Conservation (phyloP, 2,888 invertebrate species). For the Agrotis segetum region DNA sequence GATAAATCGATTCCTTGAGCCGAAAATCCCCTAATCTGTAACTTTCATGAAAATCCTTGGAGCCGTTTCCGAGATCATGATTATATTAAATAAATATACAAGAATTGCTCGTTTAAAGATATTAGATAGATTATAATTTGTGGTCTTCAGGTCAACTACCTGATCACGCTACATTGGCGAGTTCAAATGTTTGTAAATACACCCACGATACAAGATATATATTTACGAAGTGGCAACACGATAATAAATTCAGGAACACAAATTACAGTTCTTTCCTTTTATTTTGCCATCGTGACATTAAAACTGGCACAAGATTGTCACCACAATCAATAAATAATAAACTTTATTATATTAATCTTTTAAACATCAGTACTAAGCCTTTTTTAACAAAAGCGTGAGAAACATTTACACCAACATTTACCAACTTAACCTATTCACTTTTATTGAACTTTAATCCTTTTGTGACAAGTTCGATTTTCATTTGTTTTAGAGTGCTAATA, state of each 20-base stretch:
- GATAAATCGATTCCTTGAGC: too few species aligned
- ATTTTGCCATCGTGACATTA: background rate
- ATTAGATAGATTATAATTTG: too few species aligned
- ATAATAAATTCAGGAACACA: background rate
- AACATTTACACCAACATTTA: constrained; percentile 10
- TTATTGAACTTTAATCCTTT: rapidly evolving
- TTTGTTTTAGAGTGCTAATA: background rate
- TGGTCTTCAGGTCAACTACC: too few species aligned
- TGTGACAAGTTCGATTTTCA: background rate
- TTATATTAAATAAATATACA: too few species aligned
- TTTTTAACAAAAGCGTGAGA: constrained; percentile 38
- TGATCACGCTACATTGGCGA: too few species aligned
- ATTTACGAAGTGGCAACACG: too few species aligned
- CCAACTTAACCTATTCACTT: background rate
- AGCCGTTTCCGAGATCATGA: too few species aligned
- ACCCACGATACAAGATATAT: too few species aligned
- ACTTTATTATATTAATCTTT: constrained; percentile 43
- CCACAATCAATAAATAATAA: constrained; percentile 37
- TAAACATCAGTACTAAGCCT: constrained; percentile 14
- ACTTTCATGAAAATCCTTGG: too few species aligned
- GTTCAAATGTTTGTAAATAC: too few species aligned
- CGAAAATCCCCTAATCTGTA: too few species aligned
- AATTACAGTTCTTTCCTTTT: background rate
- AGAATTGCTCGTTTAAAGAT: too few species aligned
- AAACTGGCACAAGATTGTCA: background rate